Base-by-base conservation (phyloP, 2,888 invertebrate genomes). In the Phengaris arion region DNA sequence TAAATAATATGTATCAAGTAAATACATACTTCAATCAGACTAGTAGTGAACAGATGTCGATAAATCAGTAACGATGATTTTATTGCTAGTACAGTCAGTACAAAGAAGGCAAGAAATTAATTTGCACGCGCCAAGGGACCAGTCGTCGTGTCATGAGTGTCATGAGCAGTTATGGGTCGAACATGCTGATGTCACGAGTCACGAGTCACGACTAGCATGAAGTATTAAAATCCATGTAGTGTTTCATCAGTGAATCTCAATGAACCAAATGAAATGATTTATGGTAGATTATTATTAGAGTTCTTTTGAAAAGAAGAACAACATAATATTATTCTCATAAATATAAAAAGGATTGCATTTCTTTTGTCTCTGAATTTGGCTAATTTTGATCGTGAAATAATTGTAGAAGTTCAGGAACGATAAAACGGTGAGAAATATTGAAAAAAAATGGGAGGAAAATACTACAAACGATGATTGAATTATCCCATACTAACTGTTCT, bases 81-180 rank as follows among this genome's bases (percentile, higher is more conserved):
- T 48, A 12, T 1, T 59, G 35, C 35, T 6, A 64, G 35, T 64
- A 35, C 35, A 35, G 64, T 8, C 52, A 52, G 52, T 52, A 52
- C 59, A 22, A 59, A 59, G 83, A 83, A 84, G 85, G 86, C 85
- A 87, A 86, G 87, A 88, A 90, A 86, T 89, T 88, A 87, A 90
- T 92, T 91, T 88, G 84, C 85, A 83, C 86, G 87, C 87, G 81
- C 83, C 85, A 82, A 80, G 85, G 87, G 85, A 83, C 79, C 75
- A 80, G 77, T 81, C 81, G 83, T 78, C 85, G 82, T 83, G 86
- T 87, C 84, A 85, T 83, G 84, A 83, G 82, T 84, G 52, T 64
- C 84, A 89, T 82, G 86, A 83, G 80, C 89, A 90, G 84, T 87
- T 85, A 86, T 83, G 80, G 70, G 15, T 72, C 52, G 72, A 15